Base-by-base conservation (phyloP, 2,888 invertebrate genomes). In the Seira sanloemensis region DNA sequence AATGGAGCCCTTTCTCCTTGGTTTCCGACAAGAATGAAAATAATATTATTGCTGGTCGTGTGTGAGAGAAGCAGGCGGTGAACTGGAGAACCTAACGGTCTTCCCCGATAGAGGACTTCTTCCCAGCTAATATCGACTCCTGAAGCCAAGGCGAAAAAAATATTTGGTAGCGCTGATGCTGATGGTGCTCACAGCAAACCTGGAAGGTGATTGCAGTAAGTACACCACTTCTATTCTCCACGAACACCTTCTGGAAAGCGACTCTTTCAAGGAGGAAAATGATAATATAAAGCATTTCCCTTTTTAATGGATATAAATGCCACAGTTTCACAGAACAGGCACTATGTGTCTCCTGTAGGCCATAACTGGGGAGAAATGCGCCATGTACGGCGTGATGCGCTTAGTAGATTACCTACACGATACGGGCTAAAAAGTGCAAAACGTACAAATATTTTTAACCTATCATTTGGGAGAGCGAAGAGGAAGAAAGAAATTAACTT, bases 401-500 rank as follows among this genome's bases (percentile, higher is more conserved):
- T 58, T 58, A 58, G 58, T 58, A 58, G 58, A 58, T 58, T 58
- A 58, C 18, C 58, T 58, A 37, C 37, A 37, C 37, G 37, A 37
- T 37, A 58, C n/a, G 7, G 7, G 58, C n/a, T 58, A 37, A 12
- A 5, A 37, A 37, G 68, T 67, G 23, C 24, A 19, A 7, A 62
- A 19, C 4, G 65, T 18, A 62, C 24, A 21, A n/a, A n/a, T n/a
- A 12, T 12, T 12, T 37, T 12, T 12, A 37, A 12, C 4, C 37
- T 37, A 37, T 37, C 37, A 37, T 37, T 37, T 37, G 37, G 37
- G 37, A 37, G 37, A 37, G 37, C 37, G 5, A n/a, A 18, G 1
- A 24, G 54, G 54, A 66, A 21, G 19, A 71, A 50, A 79, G 81
- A 84, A 86, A 86, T 86, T 86, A 83, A 86, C 58, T 80, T 86